phyloP scores from a whole-genome alignment of 1,140 invertebrate genomes.

The Xylocopa sonorina region DNA sequence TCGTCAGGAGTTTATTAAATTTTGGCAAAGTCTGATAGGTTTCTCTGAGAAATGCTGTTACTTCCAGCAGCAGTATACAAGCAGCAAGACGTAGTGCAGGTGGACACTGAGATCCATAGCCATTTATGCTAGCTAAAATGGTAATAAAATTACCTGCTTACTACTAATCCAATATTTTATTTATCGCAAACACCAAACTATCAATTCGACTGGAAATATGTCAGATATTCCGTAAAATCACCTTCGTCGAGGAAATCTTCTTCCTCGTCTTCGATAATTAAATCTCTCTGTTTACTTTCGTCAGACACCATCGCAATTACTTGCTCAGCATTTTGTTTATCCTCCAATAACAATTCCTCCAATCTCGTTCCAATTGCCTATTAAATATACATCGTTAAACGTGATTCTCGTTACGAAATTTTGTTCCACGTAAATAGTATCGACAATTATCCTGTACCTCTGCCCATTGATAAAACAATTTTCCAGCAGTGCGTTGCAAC shows the following conservation, averaged over 20 bases:
- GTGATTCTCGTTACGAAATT: not conserved
- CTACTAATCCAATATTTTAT: not conserved
- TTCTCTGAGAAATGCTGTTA: slow-evolving; percentile 98
- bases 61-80: slow-evolving; percentile 96
- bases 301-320: slow-evolving; percentile 89
- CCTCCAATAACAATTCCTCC: slow-evolving; percentile 91
- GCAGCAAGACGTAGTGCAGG: slow-evolving; percentile 95
- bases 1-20: slow-evolving; percentile 85
- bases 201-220: not conserved
- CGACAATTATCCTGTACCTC: slow-evolving; percentile 85
- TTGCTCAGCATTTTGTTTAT: slow-evolving; percentile 87
- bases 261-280: slow-evolving; percentile 96
- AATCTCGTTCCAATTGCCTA: slow-evolving; percentile 92
- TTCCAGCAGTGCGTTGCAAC: slow-evolving; percentile 95
- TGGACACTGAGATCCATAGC: slow-evolving; percentile 93
- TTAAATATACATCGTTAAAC: not conserved
- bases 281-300: slow-evolving; percentile 91
- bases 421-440: not conserved
- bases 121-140: slow-evolving; percentile 91
- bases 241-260: slow-evolving; percentile 99
- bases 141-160: not conserved
- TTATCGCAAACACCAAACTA: too few relatives aligned
- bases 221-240: slow-evolving; percentile 75
- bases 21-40: slow-evolving; percentile 94
- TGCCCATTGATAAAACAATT: slow-evolving; percentile 98